Conservation (phyloP, 1,140 invertebrate species). For the Babylonia areolata region DNA sequence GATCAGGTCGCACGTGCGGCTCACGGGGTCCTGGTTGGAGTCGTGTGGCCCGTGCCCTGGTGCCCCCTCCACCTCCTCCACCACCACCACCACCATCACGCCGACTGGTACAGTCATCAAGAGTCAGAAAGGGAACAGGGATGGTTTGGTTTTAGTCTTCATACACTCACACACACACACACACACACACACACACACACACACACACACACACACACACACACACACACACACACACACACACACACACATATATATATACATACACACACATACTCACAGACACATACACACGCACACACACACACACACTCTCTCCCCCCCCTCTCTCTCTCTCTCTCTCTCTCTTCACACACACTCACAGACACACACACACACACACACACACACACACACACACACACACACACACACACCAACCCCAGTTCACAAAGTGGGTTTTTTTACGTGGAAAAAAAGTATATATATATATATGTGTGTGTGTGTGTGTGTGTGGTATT, state of each 20-base stretch:
- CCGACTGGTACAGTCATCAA: no score
- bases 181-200: background rate
- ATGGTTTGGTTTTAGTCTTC: no score
- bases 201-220: background rate
- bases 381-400: slow-evolving; percentile 10
- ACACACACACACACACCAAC: slow-evolving; percentile 1
- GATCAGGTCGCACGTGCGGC: background rate
- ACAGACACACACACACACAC: background rate
- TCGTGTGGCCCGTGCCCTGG: no score
- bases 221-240: background rate
- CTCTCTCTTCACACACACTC: background rate
- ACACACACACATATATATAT: background rate
- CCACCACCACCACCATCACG: no score
- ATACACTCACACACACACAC: background rate
- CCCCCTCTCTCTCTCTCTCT: no score
- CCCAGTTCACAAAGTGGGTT: no score
- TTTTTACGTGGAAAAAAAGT: no score
- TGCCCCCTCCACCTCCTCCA: no score
- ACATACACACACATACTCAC: background rate
- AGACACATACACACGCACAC: background rate
- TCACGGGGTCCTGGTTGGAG: background rate
- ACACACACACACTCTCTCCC: no score
- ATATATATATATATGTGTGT: no score
- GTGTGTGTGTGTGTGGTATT: no score
- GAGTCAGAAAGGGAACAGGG: no score